Evolutionary conservation across 2,797 vertebrate species (phyloP).

Genomic region (Thaleichthys pacificus): DNA sequence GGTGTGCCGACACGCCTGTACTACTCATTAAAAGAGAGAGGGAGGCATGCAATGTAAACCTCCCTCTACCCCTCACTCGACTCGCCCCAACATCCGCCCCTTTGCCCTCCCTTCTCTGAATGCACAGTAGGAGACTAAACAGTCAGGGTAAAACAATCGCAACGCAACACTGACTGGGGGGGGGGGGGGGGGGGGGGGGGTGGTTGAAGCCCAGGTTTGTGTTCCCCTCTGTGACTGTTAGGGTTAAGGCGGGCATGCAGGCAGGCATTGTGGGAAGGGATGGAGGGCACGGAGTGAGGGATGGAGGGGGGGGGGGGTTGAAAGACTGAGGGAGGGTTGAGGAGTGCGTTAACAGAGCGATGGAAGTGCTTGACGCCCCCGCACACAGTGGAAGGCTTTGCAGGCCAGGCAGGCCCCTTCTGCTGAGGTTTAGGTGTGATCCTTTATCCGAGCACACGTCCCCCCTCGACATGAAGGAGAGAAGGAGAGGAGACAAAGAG

Average conservation of each 20-base stretch:
- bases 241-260: too few species aligned
- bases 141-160: conserved; percentile 44
- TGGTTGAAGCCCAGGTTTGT: too few species aligned
- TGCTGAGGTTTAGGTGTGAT: conserved; percentile 50
- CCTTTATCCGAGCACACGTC: conserved; percentile 27
- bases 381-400: conserved; percentile 9
- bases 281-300: too few species aligned
- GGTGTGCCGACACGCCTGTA: conserved; percentile 51
- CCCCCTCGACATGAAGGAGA: conserved; percentile 30
- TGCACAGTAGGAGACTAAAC: conserved; percentile 50
- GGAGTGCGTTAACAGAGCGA: conserved; percentile 50
- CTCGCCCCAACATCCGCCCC: too few species aligned
- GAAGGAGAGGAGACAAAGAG: background rate
- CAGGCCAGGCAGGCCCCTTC: conserved; percentile 38
- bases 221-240: too few species aligned
- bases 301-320: too few species aligned
- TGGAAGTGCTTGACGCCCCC: conserved; percentile 36
- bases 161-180: too few species aligned
- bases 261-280: too few species aligned
- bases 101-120: conserved; percentile 8
- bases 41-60: conserved; percentile 13
- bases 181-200: too few species aligned
- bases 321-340: conserved; percentile 11
- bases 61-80: background rate
- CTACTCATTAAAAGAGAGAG: conserved; percentile 51